Base-by-base conservation (phyloP, 1,140 invertebrate genomes). In the Diorhabda carinulata region DNA sequence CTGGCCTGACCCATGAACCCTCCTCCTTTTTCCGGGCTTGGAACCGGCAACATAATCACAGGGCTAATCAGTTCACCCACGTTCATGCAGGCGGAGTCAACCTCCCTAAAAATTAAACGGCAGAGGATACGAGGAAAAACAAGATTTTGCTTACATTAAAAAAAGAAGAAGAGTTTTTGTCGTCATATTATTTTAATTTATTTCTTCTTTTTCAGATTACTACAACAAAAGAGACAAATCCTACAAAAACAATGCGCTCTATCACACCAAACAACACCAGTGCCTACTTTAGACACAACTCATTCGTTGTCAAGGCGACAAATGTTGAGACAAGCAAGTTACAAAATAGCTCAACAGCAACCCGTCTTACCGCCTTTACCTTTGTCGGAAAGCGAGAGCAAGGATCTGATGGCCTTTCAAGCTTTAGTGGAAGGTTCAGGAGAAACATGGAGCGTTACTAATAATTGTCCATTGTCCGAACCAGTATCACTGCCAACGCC, bases 191-290 rank as follows among this genome's bases (percentile, higher is more conserved):
- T 25, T 25, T 25, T 25, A 25, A 25, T 25, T 25, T 52, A 52
- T 59, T 59, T 61, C 40, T 40, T 43, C 10, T 5, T 57, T 66
- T 66, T 43, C 56, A 83, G 91, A 57, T 79, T 93, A 68, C 83
- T 89, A 59, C 91, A 93, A 79, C 91, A 93, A 72, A 93, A 93
- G 78, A 83, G 92, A 3, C 91, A 93, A 78, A 86, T 91, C 43
- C 85, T 93, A 56, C 91, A 94, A 78, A 93, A 92, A 79, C 91
- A 93, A 77, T 88, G 88, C 72, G 90, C 90, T 0, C 85, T 91
- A 77, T 77, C 78, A 10, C 81, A 87, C 78, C 82, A 79, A 52
- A 59, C 75, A 6, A 66, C 69, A 58, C 70, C 77, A 2, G 71
- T 64, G 63, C 77, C 82, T 64, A 70, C 72, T 77, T 80, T 74